Evolutionary conservation across 2,888 invertebrate species (phyloP), one percentile per base, ranked within the genome.

Genomic region (Corbicula japonica): DNA sequence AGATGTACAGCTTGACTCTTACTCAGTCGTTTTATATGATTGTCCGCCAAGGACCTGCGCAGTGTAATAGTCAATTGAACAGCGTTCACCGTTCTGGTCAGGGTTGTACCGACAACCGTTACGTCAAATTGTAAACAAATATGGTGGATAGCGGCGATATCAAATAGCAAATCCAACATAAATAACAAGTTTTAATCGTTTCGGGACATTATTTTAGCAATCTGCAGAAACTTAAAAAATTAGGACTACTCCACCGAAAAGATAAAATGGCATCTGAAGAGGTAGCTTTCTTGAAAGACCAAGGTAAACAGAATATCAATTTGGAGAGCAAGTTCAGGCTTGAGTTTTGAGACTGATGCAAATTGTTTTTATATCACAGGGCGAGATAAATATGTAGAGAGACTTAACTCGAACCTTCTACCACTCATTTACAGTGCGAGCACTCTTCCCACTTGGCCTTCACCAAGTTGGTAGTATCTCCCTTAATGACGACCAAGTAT

Each of bases 241-340:
- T 38, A 12, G 18, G 41, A 38, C 21, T 2, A 15, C 1, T 35
- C 2, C n/a, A n/a, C 44, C n/a, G 2, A 15, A 30, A 18, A 32
- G 23, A 41, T 46, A 65, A 46, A 46, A 88, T 88, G 88, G 80
- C 80, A n/a, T 65, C 77, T 15, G 83, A 85, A 63, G 87, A 88
- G 66, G 61, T 85, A 8, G 68, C 69, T 15, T 87, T 88, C 75
- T 69, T 88, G 38, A 80, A 84, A 61, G 86, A 88, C 72, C 88
- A 88, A 80, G 88, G 88, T 87, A 71, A 15, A 34, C 62, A 21
- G 28, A 30, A 10, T 34, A 18, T 30, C 28, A 30, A 30, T 21
- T 26, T 44, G 28, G 8, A 12, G 15, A 26, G 52, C 76, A 61
- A 62, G 76, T 80, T 65, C 23, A 46, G 71, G 65, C 76, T 41